phyloP scores from a whole-genome alignment of 2,113 vertebrate species.

The Mus spicilegus region DNA sequence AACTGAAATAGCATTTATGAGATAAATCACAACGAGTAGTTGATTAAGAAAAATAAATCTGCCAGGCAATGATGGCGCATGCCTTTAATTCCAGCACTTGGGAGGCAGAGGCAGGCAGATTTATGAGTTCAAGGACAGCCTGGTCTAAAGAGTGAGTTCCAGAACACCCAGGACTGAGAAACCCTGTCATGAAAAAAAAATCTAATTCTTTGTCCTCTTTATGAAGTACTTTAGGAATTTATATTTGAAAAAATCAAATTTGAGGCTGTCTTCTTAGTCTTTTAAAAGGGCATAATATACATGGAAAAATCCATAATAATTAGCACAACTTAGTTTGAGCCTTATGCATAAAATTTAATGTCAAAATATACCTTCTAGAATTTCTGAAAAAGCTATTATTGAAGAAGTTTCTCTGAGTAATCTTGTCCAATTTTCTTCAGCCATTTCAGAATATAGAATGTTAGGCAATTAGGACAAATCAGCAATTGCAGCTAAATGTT shows the following conservation, averaged over 20 bases:
- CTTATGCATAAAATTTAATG: slow-evolving; percentile 47
- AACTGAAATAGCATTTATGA: slow-evolving; percentile 5
- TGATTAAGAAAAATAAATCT: background rate
- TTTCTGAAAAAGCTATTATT: slow-evolving; percentile 47
- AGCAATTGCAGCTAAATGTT: slow-evolving; percentile 81
- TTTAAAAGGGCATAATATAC: slow-evolving; percentile 8
- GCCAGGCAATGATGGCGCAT: no score
- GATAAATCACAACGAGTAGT: background rate
- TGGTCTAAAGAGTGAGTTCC: no score
- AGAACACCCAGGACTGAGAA: no score
- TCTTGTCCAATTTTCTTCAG: slow-evolving; percentile 71
- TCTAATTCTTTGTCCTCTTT: background rate
- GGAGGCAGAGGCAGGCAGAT: no score
- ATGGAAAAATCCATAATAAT: background rate
- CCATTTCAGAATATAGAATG: slow-evolving; percentile 78
- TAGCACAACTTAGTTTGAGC: background rate
- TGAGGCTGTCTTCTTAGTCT: background rate
- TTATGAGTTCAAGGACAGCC: no score
- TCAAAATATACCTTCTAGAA: slow-evolving; percentile 30
- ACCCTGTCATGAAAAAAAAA: no score
- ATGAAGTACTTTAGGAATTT: background rate
- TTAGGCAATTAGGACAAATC: slow-evolving; percentile 80
- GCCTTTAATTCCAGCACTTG: no score
- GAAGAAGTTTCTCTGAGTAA: slow-evolving; percentile 63
- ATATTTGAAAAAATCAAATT: background rate